These are phyloP conservation scores for Hafferia zeledoni DNA, from an alignment of 2,797 vertebrate species.

Conservation along the genomic window DNA sequence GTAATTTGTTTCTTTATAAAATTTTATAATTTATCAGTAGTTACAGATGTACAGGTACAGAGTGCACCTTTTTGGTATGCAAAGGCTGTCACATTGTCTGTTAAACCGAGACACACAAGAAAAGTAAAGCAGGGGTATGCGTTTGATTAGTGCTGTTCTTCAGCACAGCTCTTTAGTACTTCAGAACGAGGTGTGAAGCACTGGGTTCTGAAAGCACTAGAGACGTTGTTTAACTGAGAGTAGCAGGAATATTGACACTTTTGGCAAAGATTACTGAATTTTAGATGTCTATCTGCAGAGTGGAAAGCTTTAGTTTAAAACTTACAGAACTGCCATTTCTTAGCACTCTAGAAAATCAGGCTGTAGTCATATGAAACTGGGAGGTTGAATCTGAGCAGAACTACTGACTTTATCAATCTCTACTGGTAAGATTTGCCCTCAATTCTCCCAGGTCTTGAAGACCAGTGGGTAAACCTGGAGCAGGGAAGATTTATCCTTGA, in stretches of 20 bases:
- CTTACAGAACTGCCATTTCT: neutral
- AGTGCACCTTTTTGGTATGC: neutral
- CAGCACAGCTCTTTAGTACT: neutral
- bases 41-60: neutral
- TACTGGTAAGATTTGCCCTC: neutral
- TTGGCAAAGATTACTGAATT: neutral
- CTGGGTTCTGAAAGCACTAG: neutral
- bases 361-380: fast-evolving
- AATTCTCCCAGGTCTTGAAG: neutral
- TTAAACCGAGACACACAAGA: neutral
- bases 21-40: neutral
- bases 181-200: neutral
- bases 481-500: neutral
- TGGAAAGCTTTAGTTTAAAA: neutral
- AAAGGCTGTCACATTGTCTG: neutral
- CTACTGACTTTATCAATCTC: neutral
- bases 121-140: neutral
- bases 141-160: neutral
- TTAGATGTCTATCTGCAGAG: neutral
- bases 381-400: neutral
- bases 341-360: neutral
- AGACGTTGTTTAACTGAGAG: neutral
- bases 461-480: neutral
- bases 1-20: neutral
- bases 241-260: neutral